These are phyloP conservation scores for Hydraecia micacea DNA, from an alignment of 2,888 invertebrate genomes.

Conservation along the genomic window DNA sequence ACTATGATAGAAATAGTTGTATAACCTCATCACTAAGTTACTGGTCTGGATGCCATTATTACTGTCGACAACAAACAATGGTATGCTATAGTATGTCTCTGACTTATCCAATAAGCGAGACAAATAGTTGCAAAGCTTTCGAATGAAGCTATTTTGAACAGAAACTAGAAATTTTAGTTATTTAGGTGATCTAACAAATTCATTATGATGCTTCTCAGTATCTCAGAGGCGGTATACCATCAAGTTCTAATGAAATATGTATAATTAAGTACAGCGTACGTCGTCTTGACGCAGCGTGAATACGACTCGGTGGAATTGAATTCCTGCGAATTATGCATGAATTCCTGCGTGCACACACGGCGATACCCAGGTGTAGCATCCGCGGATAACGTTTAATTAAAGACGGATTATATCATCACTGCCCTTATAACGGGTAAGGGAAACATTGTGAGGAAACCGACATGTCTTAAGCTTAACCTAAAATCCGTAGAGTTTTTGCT, in stretches of 20 bases:
- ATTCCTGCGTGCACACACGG: conserved; percentile 51
- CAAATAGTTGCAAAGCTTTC: conserved; percentile 37
- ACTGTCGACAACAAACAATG: neutral
- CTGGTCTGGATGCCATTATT: neutral
- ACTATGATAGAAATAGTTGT: conserved; percentile 41
- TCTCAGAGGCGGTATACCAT: conserved; percentile 25
- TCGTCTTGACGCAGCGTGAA: conserved; percentile 38
- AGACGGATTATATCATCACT: neutral
- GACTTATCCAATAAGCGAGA: conserved; percentile 23
- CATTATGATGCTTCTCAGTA: conserved; percentile 37
- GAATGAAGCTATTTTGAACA: conserved; percentile 21
- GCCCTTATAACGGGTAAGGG: neutral
- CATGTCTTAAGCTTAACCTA: neutral
- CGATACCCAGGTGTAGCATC: conserved; percentile 39
- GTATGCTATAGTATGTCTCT: neutral
- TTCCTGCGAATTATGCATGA: conserved; percentile 49
- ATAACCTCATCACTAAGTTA: conserved; percentile 16
- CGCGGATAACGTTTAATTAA: conserved; percentile 40
- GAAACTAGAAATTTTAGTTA: conserved; percentile 7
- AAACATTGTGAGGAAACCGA: neutral
- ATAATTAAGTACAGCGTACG: conserved; percentile 37
- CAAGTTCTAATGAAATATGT: conserved; percentile 45
- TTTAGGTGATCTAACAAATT: conserved; percentile 10
- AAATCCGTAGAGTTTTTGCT: too few relatives aligned
- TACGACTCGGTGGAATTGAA: conserved; percentile 51